Percentiles rank a stretch among this genome's conserved stretches.
These are phyloP conservation scores for Mormyrus hasselquistii DNA, from an alignment of 2,797 vertebrate genomes.

Conservation along the genomic window DNA sequence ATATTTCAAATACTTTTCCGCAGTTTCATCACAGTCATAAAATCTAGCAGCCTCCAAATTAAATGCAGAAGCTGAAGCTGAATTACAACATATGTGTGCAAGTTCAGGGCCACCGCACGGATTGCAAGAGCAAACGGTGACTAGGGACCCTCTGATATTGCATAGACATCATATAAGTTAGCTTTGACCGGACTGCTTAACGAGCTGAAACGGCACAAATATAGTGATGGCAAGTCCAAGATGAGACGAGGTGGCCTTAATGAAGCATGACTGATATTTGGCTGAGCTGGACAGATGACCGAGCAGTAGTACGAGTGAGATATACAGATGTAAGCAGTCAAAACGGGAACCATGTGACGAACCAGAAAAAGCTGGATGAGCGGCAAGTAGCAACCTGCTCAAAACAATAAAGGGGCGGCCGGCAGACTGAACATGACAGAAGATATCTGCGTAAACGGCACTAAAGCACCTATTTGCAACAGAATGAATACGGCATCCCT, in stretches of 20 bases:
- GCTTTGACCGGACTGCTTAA: neutral
- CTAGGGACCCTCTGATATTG: neutral
- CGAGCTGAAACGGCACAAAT: neutral
- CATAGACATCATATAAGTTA: neutral
- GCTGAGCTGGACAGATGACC: neutral
- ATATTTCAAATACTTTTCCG: neutral
- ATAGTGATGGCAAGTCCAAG: neutral
- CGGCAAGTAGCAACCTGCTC: neutral
- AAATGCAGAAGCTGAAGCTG: neutral
- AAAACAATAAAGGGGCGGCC: neutral
- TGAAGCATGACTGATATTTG: neutral
- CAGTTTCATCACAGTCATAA: neutral
- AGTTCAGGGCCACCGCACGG: neutral
- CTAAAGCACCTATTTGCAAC: neutral
- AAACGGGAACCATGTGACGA: neutral
- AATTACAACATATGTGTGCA: slow-evolving; percentile 4
- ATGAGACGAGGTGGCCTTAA: neutral
- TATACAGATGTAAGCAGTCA: neutral
- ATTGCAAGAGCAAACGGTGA: neutral
- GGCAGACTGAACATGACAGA: neutral
- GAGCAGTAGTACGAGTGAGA: neutral
- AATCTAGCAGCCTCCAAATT: neutral
- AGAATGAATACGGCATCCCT: neutral
- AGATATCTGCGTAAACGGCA: neutral
- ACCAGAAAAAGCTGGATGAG: neutral